Evolutionary conservation across 1,140 invertebrate species (phyloP).

Genomic region (Propsilocerus akamusi): DNA sequence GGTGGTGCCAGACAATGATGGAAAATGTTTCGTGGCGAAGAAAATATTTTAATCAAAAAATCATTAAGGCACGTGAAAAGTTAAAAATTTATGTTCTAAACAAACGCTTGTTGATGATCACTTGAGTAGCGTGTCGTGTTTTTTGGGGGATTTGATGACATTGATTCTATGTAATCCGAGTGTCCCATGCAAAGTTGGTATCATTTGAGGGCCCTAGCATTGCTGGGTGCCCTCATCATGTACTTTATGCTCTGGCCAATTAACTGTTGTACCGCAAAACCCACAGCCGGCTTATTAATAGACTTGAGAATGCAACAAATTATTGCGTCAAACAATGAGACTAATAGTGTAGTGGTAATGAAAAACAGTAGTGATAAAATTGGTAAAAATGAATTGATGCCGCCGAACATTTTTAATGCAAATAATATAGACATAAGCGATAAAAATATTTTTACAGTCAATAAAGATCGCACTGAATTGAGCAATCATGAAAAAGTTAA

Average conservation of each 20-base stretch:
- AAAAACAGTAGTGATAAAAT: background rate
- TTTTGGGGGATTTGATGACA: too few species aligned
- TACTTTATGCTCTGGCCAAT: conserved; percentile 17
- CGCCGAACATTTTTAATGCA: background rate
- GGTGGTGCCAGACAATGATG: too few species aligned
- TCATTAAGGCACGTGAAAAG: too few species aligned
- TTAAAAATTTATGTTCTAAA: too few species aligned
- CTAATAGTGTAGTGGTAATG: conserved; percentile 7
- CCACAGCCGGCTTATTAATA: too few species aligned
- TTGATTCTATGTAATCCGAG: background rate
- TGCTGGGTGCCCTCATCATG: conserved; percentile 25
- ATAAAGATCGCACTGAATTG: conserved; percentile 18
- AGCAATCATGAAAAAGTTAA: too few species aligned
- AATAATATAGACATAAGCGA: background rate
- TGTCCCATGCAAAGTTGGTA: conserved; percentile 17
- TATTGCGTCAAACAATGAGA: too few species aligned
- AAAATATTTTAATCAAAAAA: too few species aligned
- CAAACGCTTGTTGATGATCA: background rate
- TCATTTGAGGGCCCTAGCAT: conserved; percentile 24
- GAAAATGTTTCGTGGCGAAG: too few species aligned
- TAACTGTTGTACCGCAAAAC: conserved; percentile 15
- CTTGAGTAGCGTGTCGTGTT: background rate
- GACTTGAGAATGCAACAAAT: too few species aligned
- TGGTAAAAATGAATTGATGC: background rate
- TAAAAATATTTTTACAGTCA: conserved; percentile 11